phyloP scores from a whole-genome alignment of 1,140 invertebrate genomes.

The Antheraea mylitta region DNA sequence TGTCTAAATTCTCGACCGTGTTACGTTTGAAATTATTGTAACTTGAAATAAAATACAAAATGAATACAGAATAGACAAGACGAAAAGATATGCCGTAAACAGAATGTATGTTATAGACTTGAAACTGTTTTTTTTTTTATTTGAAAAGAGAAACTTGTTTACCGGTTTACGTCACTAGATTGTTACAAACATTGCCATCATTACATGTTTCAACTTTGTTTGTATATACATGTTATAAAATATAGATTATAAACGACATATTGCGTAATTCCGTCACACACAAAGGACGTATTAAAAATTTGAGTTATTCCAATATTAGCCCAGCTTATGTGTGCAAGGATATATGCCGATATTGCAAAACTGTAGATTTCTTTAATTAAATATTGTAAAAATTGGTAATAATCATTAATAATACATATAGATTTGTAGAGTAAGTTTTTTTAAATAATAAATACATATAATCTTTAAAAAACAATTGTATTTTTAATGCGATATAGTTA shows the following conservation, averaged over 20 bases:
- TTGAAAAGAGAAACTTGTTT: not conserved
- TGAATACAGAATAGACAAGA: not conserved
- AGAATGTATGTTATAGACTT: too few species aligned
- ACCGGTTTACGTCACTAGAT: not conserved
- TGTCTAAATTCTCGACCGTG: not conserved
- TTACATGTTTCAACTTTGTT: not conserved
- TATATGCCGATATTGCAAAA: too few species aligned
- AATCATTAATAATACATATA: slow-evolving; percentile 16
- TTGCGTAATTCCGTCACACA: not conserved
- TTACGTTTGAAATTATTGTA: not conserved
- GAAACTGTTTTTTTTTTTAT: too few species aligned
- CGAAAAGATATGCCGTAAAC: not conserved
- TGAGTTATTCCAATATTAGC: too few species aligned
- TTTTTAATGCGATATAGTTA: not conserved
- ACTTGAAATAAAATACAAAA: not conserved
- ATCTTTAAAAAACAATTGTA: not conserved
- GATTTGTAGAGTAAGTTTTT: slow-evolving; percentile 18
- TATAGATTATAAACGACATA: not conserved
- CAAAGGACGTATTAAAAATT: not conserved
- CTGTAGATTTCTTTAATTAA: too few species aligned
- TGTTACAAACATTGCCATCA: not conserved
- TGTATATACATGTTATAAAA: not conserved
- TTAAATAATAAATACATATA: slow-evolving; percentile 11
- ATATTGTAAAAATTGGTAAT: not conserved
- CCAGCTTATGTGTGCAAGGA: not conserved